Base-by-base conservation (phyloP, 2,113 vertebrate species). In the Thalassoma bifasciatum region DNA sequence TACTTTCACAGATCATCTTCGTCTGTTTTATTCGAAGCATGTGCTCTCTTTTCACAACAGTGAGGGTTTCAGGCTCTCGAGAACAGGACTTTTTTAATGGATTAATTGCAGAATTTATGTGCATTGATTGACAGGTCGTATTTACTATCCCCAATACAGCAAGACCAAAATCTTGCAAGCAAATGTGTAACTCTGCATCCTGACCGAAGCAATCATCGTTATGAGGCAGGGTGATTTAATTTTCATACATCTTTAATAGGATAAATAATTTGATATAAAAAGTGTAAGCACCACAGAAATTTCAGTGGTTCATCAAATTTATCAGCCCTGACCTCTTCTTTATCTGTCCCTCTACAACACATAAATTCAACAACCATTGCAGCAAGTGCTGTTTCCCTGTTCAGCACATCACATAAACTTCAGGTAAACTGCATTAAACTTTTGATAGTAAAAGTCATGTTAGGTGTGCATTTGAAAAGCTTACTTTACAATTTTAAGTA, bases 141-240 rank as follows among this genome's bases (percentile, higher is more conserved):
- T 63, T 59, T 8, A 49, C 59, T 19, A 13, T 49, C 16, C 54
- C 0, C 8, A 47, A 5, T 16, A 58, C 5, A 37, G 50, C 21
- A 67, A 51, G 61, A 12, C 10, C 49, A 52, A 64, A 24, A 38
- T 40, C 42, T 11, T 49, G 21, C 14, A 26, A 13, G 13, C 26
- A 56, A 69, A 50, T 60, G 13, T 54, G 12, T 53, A 52, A 13
- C 24, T 52, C 26, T 64, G 16, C 16, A n/a, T 60, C 26, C 8
- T 56, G 47, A 34, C 52, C 24, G 14, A 6, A 72, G 24, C n/a
- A 62, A 49, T 69, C 6, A 10, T 17, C 9, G 53, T 63, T 19
- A 62, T 70, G 21, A 21, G 34, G 60, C 34, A 65, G 36, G 19
- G 61, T 22, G 16, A 54, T 67, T 72, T 1, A 13, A 38, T 84